phyloP scores from a whole-genome alignment of 2,797 vertebrate genomes.

The Alfaro cultratus region DNA sequence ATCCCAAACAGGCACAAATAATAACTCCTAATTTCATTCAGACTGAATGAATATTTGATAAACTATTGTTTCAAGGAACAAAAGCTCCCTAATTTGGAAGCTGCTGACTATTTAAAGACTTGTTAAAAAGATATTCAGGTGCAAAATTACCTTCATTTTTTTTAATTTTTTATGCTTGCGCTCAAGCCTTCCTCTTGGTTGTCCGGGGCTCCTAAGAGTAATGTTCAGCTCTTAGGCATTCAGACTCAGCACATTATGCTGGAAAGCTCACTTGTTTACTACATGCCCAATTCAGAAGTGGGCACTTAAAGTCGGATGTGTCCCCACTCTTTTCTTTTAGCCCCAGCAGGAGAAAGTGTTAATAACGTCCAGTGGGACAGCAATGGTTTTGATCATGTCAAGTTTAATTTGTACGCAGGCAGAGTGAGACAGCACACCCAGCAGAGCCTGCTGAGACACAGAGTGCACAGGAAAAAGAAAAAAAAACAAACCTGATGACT shows the following conservation, averaged over 20 bases:
- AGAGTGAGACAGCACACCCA: background rate
- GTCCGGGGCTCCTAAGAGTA: background rate
- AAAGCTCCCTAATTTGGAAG: background rate
- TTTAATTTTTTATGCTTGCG: background rate
- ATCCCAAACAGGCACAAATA: background rate
- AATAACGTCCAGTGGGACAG: background rate
- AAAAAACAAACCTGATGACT: conserved; percentile 36
- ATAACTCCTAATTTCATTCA: background rate
- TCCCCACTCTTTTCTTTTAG: background rate
- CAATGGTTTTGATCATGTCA: background rate
- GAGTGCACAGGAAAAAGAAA: background rate
- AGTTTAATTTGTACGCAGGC: background rate
- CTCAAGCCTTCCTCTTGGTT: background rate
- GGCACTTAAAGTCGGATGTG: background rate
- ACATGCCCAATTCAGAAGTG: background rate
- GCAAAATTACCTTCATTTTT: background rate
- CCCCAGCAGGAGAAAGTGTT: background rate
- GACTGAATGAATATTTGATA: background rate
- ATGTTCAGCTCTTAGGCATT: background rate
- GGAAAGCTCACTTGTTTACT: background rate
- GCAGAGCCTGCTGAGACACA: conserved; percentile 5
- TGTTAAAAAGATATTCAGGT: background rate
- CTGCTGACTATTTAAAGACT: background rate
- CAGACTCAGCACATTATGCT: background rate
- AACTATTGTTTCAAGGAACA: background rate